Conservation (phyloP, 1,140 invertebrate genomes). For the Asbolus verrucosus region DNA sequence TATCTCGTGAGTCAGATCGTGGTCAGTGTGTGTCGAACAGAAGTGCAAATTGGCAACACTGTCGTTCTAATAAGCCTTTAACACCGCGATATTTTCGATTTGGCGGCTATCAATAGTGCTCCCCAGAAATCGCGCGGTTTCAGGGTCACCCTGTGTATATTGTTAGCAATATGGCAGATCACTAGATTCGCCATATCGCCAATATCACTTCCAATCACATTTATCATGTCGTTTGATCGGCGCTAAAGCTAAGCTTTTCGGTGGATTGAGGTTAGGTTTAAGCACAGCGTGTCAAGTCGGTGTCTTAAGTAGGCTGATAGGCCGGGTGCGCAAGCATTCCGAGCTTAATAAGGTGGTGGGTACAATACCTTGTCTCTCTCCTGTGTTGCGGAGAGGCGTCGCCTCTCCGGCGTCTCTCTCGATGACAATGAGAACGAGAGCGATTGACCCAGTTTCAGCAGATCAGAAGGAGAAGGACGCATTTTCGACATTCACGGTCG, state of each 20-base stretch:
- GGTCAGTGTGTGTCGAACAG: background rate
- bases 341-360: slow-evolving; percentile 50
- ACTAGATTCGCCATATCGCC: too few relatives aligned
- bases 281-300: background rate
- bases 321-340: slow-evolving; percentile 43
- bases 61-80: slow-evolving; percentile 18
- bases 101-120: slow-evolving; percentile 41
- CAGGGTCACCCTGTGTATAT: slow-evolving; percentile 14
- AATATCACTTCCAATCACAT: too few relatives aligned
- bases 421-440: slow-evolving; percentile 13
- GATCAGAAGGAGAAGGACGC: background rate
- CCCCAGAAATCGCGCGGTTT: too few relatives aligned
- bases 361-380: slow-evolving; percentile 44
- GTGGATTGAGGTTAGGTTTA: slow-evolving; percentile 23
- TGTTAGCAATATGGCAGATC: too few relatives aligned
- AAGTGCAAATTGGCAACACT: slow-evolving; percentile 10
- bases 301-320: slow-evolving; percentile 20
- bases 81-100: slow-evolving; percentile 20
- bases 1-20: slow-evolving; percentile 21
- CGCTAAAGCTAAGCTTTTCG: too few relatives aligned
- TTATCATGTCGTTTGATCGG: too few relatives aligned
- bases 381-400: background rate
- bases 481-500: slow-evolving; percentile 9
- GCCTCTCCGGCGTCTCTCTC: slow-evolving; percentile 4
- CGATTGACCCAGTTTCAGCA: background rate